phyloP scores from a whole-genome alignment of 2,797 vertebrate genomes.

The Pangasius larnaudii region DNA sequence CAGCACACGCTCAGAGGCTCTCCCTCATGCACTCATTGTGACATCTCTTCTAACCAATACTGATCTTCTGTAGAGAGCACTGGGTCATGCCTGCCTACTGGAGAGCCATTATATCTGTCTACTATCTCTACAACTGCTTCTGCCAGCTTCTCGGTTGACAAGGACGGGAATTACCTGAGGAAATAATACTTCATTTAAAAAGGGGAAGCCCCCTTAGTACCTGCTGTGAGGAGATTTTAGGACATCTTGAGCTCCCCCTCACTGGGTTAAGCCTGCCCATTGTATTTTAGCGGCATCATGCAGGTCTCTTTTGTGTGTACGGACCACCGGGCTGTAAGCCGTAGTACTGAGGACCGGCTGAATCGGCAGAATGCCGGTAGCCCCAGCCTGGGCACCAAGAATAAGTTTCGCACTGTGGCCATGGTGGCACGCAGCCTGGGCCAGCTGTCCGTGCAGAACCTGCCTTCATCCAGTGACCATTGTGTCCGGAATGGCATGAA shows the following conservation, averaged over 20 bases:
- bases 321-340: slow-evolving; percentile 91
- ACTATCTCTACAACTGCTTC: slow-evolving; percentile 6
- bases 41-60: slow-evolving; percentile 35
- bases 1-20: slow-evolving; percentile 19
- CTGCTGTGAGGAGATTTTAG: slow-evolving; percentile 25
- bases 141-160: slow-evolving; percentile 19
- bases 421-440: slow-evolving; percentile 95
- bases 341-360: slow-evolving; percentile 89
- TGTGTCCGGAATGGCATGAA: slow-evolving; percentile 92
- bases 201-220: neutral
- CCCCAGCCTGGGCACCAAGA: slow-evolving; percentile 85
- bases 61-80: slow-evolving; percentile 27
- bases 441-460: slow-evolving; percentile 89
- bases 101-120: slow-evolving; percentile 13
- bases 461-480: slow-evolving; percentile 80
- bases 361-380: slow-evolving; percentile 89
- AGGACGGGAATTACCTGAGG: neutral
- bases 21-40: slow-evolving; percentile 35
- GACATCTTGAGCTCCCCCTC: neutral
- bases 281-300: slow-evolving; percentile 72
- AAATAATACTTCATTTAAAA: neutral
- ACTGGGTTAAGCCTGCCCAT: slow-evolving; percentile 15
- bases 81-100: slow-evolving; percentile 27
- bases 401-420: slow-evolving; percentile 91
- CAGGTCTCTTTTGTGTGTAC: slow-evolving; percentile 97